These are phyloP conservation scores for Rhingia rostrata DNA, from an alignment of 2,888 invertebrate genomes.

Conservation along the genomic window DNA sequence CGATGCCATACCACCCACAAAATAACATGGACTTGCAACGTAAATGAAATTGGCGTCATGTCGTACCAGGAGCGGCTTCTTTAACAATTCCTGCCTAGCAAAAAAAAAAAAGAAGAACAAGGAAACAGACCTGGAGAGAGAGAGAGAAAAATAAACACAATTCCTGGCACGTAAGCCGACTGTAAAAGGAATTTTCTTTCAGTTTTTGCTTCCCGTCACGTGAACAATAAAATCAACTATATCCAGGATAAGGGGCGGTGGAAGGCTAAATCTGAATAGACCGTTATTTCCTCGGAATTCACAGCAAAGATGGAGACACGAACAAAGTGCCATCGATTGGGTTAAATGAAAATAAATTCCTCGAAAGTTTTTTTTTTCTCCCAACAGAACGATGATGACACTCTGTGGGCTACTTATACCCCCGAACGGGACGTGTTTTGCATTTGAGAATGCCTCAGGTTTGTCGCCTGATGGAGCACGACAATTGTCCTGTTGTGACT, in stretches of 20 bases:
- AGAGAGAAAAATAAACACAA: neutral
- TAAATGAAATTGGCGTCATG: slow-evolving; percentile 50
- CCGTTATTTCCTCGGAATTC: neutral
- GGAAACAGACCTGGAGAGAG: too few relatives aligned
- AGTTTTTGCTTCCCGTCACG: slow-evolving; percentile 16
- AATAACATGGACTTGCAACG: slow-evolving; percentile 24
- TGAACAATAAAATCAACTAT: slow-evolving; percentile 31
- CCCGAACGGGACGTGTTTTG: slow-evolving; percentile 14
- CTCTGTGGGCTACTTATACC: slow-evolving; percentile 24
- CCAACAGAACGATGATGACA: slow-evolving; percentile 21
- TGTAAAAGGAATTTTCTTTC: slow-evolving; percentile 14
- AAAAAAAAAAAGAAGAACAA: neutral
- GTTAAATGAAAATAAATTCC: slow-evolving; percentile 52
- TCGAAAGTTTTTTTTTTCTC: slow-evolving; percentile 6
- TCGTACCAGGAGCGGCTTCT: slow-evolving; percentile 50
- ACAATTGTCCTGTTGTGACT: slow-evolving; percentile 16
- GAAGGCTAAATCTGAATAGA: slow-evolving; percentile 4
- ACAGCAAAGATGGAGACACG: neutral
- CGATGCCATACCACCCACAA: neutral
- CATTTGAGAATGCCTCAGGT: slow-evolving; percentile 5
- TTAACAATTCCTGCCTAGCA: slow-evolving; percentile 31
- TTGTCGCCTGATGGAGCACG: neutral
- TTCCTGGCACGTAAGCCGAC: slow-evolving; percentile 34
- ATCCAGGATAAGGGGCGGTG: neutral
- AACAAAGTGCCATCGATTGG: slow-evolving; percentile 28